Conservation (phyloP, 1,140 invertebrate genomes). For the Ruditapes philippinarum region DNA sequence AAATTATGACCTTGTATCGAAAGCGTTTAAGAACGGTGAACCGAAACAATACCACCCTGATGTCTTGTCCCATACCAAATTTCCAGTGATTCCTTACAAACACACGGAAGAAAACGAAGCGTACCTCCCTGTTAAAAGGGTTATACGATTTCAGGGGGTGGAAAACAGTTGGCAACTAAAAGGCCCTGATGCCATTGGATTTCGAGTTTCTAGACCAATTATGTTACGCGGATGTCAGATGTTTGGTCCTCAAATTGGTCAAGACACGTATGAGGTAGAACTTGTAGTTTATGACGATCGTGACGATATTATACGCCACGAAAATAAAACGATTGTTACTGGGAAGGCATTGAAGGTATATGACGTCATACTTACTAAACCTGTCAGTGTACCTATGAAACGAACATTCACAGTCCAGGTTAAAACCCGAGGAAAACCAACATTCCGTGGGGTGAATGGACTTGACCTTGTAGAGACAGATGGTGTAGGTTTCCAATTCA, state of each 20-base stretch:
- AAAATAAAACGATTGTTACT: not conserved
- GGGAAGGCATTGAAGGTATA: not conserved
- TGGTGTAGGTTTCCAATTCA: conserved; percentile 26
- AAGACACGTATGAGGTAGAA: not conserved
- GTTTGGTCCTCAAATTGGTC: not conserved
- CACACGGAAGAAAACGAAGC: not conserved
- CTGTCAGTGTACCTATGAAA: not conserved
- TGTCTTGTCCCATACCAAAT: too few relatives aligned
- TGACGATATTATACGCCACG: too few relatives aligned
- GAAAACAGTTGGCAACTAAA: not conserved
- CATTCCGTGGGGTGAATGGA: conserved; percentile 40
- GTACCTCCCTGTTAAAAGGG: not conserved
- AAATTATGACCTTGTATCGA: not conserved
- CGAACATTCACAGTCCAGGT: conserved; percentile 16
- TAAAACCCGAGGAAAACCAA: conserved; percentile 13
- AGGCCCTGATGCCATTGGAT: conserved; percentile 47
- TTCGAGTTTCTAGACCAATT: conserved; percentile 32
- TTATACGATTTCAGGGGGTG: conserved; percentile 30
- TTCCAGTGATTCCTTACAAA: not conserved
- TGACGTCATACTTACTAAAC: too few relatives aligned
- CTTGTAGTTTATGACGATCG: conserved; percentile 2
- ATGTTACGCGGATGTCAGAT: conserved; percentile 41
- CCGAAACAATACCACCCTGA: not conserved
- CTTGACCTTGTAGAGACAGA: not conserved
- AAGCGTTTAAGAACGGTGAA: not conserved